Conservation (phyloP, 1,140 invertebrate species). For the Bemisia tabaci region DNA sequence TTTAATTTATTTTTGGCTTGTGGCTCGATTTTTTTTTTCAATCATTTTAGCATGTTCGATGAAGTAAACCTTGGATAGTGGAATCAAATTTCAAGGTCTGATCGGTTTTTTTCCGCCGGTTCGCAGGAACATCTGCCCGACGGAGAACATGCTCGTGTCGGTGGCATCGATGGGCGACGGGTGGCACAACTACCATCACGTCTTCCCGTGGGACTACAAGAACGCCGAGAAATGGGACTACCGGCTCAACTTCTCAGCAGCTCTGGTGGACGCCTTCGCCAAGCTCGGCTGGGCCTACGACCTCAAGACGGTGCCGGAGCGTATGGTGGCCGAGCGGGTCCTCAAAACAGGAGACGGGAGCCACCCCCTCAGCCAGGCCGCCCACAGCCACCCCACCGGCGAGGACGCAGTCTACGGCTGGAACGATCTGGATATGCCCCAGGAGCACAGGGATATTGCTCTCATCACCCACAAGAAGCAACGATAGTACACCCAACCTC, state of each 20-base stretch:
- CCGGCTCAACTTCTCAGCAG: constrained; percentile 35
- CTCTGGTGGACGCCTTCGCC: constrained; percentile 36
- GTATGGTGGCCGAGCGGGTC: constrained; percentile 41
- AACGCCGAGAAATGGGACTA: constrained; percentile 46
- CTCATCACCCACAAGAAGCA: constrained; percentile 13
- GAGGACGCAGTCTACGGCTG: constrained; percentile 31
- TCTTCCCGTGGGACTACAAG: constrained; percentile 60
- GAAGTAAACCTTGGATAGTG: too few relatives aligned
- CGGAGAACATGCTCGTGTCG: constrained; percentile 34
- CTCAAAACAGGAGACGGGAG: constrained; percentile 63
- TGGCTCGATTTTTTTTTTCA: too few relatives aligned
- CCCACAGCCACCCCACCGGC: constrained; percentile 1
- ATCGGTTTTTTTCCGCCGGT: too few relatives aligned
- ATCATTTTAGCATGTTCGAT: too few relatives aligned
- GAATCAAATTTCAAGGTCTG: too few relatives aligned
- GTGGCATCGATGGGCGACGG: constrained; percentile 39
- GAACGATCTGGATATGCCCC: constrained; percentile 28
- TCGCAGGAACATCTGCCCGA: constrained; percentile 44
- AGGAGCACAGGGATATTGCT: constrained; percentile 22
- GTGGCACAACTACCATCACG: constrained; percentile 66
- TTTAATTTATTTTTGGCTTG: too few relatives aligned
- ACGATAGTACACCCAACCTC: too few relatives aligned
- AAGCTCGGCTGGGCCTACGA: constrained; percentile 48
- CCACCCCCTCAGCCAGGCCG: constrained; percentile 37
- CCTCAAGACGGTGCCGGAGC: constrained; percentile 38